Evolutionary conservation across 64 coral and sea anemone genomes (phyloP).

Genomic region (Dendronephthya gigantea): DNA sequence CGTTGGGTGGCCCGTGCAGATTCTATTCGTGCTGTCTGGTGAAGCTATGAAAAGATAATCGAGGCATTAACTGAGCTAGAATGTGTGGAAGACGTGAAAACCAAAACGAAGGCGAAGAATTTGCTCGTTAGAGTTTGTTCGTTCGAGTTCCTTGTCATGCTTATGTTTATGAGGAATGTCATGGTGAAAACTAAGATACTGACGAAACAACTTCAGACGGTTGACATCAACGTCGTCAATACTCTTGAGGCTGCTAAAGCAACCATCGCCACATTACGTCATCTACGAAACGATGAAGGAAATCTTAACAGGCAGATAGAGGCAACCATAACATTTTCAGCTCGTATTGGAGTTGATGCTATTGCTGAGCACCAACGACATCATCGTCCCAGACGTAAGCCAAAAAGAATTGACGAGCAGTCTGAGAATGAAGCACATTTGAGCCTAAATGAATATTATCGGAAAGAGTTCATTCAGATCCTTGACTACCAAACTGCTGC

Average conservation of each 20-base stretch:
- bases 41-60: neutral
- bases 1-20: constrained; percentile 8
- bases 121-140: neutral
- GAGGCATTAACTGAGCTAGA: neutral
- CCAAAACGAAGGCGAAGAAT: constrained; percentile 13
- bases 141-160: constrained; percentile 1
- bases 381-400: neutral
- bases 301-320: neutral
- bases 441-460: neutral
- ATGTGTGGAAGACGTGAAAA: neutral
- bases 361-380: neutral
- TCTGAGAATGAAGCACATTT: neutral
- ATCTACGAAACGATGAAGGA: neutral
- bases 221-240: neutral
- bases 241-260: constrained; percentile 4
- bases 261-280: neutral
- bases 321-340: neutral
- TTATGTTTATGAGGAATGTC: constrained; percentile 6
- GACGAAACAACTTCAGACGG: constrained; percentile 1
- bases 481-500: neutral
- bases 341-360: neutral
- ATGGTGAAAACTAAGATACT: constrained; percentile 7
- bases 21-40: constrained; percentile 6
- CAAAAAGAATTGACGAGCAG: neutral
- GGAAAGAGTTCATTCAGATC: neutral